Base-by-base conservation (phyloP, 2,888 invertebrate genomes). In the Tinea trinotella region DNA sequence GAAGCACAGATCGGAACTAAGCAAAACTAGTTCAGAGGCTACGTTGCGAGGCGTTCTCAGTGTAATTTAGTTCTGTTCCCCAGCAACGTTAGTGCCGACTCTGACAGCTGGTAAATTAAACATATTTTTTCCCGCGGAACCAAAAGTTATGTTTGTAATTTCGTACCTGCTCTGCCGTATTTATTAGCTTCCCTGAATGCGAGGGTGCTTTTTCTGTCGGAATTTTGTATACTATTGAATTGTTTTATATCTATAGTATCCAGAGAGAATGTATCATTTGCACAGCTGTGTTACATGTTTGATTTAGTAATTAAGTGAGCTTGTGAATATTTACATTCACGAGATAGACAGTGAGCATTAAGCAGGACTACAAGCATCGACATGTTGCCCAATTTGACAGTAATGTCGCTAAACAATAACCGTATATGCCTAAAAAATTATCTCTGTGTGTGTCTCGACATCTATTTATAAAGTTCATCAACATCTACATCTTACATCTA, bases 1-100 rank as follows among this genome's bases (percentile, higher is more conserved):
- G 30, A 54, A 36, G 53, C 18, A 50, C 50, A 50, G 15, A 15
- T 46, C 46, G 50, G 50, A 50, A 50, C 50, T 50, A 50, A 50
- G 50, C 50, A 50, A 50, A 50, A 50, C 50, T 50, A 50, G 50
- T 50, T 24, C n/a, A 12, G 40, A 13, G 15, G 22, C 24, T 24
- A 50, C 50, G 24, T 24, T 50, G 50, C 50, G 50, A 50, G 24
- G 50, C 50, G 50, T 24, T 50, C 50, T 50, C 24, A 13, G 24
- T 24, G 50, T 50, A 50, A 50, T 50, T 50, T 50, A 50, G 24
- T 50, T 50, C 48, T 18, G 48, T 48, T 19, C 48, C 19, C 3
- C 10, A 13, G 40, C 17, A 10, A 19, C 46, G 19, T 17, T 19
- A 46, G 17, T 19, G 46, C 46, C 46, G 46, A 2, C 18, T 46